These are phyloP conservation scores for Eudorcas thomsonii DNA, from an alignment of 2,113 vertebrate genomes.

Conservation along the genomic window DNA sequence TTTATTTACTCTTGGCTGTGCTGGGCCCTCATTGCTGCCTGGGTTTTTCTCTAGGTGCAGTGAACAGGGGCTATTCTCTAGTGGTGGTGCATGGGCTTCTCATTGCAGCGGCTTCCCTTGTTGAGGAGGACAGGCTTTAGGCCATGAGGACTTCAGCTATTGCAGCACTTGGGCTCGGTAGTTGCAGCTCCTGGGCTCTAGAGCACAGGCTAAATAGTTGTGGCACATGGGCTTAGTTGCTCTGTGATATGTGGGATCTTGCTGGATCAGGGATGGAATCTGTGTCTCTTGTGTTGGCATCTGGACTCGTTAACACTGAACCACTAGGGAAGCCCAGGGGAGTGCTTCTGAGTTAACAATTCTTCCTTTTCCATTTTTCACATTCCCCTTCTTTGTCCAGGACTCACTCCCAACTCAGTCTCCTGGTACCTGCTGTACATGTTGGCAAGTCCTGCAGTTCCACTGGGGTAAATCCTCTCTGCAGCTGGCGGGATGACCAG, in stretches of 20 bases:
- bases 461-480: neutral
- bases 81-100: neutral
- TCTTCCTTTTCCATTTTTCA: neutral
- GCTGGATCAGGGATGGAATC: neutral
- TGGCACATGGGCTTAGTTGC: neutral
- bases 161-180: neutral
- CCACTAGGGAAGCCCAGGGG: neutral
- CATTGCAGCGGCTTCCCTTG: neutral
- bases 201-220: neutral
- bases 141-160: neutral
- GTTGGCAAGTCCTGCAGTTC: neutral
- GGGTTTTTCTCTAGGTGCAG: neutral
- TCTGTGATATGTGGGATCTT: neutral
- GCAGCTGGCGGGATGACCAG: fast-evolving
- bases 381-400: neutral
- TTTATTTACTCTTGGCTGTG: neutral
- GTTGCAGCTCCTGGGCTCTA: neutral
- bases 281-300: neutral
- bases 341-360: neutral
- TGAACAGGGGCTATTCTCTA: neutral
- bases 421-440: neutral
- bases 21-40: neutral
- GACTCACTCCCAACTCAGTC: neutral
- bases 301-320: neutral
- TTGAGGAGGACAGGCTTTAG: neutral